Evolutionary conservation across 2,797 vertebrate species (phyloP), one percentile per base, ranked within the genome.

Genomic region (Aldrovandia affinis): DNA sequence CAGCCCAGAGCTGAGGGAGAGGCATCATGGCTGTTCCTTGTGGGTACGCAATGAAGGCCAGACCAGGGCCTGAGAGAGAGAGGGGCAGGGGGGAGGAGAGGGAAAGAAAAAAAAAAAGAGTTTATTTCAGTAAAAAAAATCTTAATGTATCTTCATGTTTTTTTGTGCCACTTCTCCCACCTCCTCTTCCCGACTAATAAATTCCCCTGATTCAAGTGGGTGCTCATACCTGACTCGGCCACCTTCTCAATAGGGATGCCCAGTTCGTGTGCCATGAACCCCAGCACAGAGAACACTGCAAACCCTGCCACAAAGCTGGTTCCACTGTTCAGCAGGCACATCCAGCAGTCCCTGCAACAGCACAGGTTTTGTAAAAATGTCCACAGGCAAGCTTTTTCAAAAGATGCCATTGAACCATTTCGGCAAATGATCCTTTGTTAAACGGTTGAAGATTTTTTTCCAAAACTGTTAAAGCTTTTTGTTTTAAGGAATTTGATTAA

Each of bases 221-320:
- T n/a, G n/a, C n/a, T n/a, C n/a, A 78, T 92, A 96, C 95, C 95
- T 89, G 95, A 94, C 85, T 96, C 95, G 0, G 95, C 94, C 83
- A 96, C 95, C 3, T 93, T 88, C 33, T 88, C 89, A 25, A 96
- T 92, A 25, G 95, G 89, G 78, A 91, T 86, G 0, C 93, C 93
- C 81, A 95, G 95, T 86, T 94, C 85, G 1, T 94, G 89, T 36
- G 95, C 92, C 95, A 96, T 96, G 89, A 96, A 96, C 25, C 95
- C 95, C 77, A 96, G 88, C 77, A 96, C 94, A 0, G 95, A 96
- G 90, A 96, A 96, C 28, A 96, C 95, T 0, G 94, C 95, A 84
- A 96, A 96, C 0, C 95, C 95, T 80, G 94, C 95, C 0, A 95
- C 92, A 2, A 96, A 0, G 57, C 95, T 96, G 85, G 95, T 96